phyloP scores from a whole-genome alignment of 2,113 vertebrate species.

The Coptodon rendalli region DNA sequence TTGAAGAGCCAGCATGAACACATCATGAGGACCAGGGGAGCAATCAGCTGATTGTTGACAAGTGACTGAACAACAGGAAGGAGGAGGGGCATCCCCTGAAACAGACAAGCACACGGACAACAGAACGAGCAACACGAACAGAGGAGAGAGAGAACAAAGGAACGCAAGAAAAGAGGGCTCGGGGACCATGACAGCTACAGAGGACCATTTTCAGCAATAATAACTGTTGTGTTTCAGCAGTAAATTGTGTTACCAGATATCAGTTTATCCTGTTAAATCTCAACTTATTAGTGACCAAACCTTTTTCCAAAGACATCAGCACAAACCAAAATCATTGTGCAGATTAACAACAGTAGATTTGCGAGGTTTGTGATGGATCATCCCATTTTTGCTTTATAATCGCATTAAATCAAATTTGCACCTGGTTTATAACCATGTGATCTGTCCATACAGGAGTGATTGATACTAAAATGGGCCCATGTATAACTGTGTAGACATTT shows the following conservation, averaged over 20 bases:
- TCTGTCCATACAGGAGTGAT: too few relatives aligned
- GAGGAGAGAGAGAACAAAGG: background rate
- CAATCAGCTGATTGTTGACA: background rate
- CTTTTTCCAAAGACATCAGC: too few relatives aligned
- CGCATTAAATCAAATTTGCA: too few relatives aligned
- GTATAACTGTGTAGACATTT: too few relatives aligned
- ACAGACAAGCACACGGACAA: background rate
- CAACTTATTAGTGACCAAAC: too few relatives aligned
- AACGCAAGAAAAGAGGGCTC: background rate
- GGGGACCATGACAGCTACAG: background rate
- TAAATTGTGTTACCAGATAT: background rate
- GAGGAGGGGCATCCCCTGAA: background rate
- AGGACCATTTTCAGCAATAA: background rate
- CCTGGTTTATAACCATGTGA: too few relatives aligned
- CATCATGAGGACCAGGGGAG: background rate
- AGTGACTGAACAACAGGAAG: background rate
- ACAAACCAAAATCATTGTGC: too few relatives aligned
- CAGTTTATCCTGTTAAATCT: too few relatives aligned
- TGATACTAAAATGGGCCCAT: too few relatives aligned
- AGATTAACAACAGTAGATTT: too few relatives aligned
- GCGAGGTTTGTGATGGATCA: too few relatives aligned
- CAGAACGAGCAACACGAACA: fast-evolving
- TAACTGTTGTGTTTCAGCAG: fast-evolving
- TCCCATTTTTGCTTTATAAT: too few relatives aligned
- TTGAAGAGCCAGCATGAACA: background rate